Base-by-base conservation (phyloP, 2,888 invertebrate genomes). In the Hemaris fuciformis region DNA sequence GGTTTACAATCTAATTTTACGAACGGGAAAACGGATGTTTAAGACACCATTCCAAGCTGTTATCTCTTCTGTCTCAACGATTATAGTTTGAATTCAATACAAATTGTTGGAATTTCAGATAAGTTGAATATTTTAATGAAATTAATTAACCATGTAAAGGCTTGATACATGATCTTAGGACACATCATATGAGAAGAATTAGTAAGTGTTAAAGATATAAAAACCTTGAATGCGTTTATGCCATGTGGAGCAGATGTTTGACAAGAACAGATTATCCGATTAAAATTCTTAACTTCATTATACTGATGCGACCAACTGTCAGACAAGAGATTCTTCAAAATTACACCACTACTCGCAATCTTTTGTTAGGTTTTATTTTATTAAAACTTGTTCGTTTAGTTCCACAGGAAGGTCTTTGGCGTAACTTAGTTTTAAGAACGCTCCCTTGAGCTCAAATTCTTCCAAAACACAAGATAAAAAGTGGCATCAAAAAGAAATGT, bases 1-100 rank as follows among this genome's bases (percentile, higher is more conserved):
- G 67, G 73, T 69, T 68, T 64, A 70, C 68, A 75, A 76, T 76
- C 75, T 75, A 77, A 76, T 77, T 77, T 74, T 31, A 27, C 64
- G 69, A 74, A 70, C 66, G 63, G 66, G 73, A 74, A 77, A 80
- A 45, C 57, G 46, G 46, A 61, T 57, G 57, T 45, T 42, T 34
- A 31, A 46, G 43, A 41, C 53, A 25, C 41, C 48, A 46, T 38
- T 46, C 6, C 13, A 31, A 10, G 13, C 22, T n/a, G 45, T 61
- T 57, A 61, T 61, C 61, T 57, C 38, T 61, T 57, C 23, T 61
- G 13, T 61, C 45, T 25, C 23, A 18, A 13, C 38, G n/a, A 25
- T 1, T 34, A 56, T 15, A 6, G 31, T 46, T n/a, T n/a, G n/a
- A 43, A 27, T 18, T 2, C 3, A 27, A 43, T 20, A 42, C 23